Evolutionary conservation across 2,888 invertebrate genomes (phyloP).

Genomic region (Sinodicranocentrus sp.): DNA sequence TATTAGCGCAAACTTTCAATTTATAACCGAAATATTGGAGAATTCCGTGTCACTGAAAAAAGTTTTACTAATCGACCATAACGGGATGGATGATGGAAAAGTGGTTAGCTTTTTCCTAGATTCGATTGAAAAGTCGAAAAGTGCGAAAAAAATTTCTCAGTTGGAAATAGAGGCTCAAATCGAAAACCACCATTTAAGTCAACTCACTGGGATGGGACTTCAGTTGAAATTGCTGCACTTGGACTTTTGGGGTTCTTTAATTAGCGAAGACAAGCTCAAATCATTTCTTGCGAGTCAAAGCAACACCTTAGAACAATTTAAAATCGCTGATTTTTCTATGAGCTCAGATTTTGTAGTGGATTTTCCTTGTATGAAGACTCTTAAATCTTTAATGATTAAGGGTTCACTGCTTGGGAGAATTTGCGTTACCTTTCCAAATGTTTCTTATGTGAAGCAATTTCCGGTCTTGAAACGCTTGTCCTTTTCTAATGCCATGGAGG

Average conservation of each 20-base stretch:
- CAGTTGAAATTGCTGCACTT: constrained; percentile 47
- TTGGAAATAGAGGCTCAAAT: constrained; percentile 69
- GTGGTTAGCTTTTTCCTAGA: constrained; percentile 49
- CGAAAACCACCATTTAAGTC: constrained; percentile 62
- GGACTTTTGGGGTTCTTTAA: constrained; percentile 71
- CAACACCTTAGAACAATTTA: constrained; percentile 45
- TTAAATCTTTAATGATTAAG: constrained; percentile 66
- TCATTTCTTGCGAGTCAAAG: constrained; percentile 67
- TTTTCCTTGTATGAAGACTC: constrained; percentile 67
- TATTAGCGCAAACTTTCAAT: constrained; percentile 53
- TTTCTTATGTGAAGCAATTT: constrained; percentile 69
- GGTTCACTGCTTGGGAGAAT: constrained; percentile 70
- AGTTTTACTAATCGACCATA: constrained; percentile 65
- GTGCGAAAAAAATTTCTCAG: constrained; percentile 22
- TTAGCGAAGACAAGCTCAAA: constrained; percentile 41
- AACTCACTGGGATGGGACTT: constrained; percentile 60
- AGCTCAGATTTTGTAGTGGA: constrained; percentile 62
- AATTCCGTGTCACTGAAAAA: constrained; percentile 49
- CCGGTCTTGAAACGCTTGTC: constrained; percentile 64
- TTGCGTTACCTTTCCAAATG: constrained; percentile 65
- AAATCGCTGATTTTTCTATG: constrained; percentile 71
- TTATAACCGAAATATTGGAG: constrained; percentile 52
- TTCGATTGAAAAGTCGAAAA: constrained; percentile 28
- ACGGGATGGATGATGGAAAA: constrained; percentile 69
- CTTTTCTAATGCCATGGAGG: constrained; percentile 64